Base-by-base conservation (phyloP, 2,113 vertebrate species). In the Acrocephalus arundinaceus region DNA sequence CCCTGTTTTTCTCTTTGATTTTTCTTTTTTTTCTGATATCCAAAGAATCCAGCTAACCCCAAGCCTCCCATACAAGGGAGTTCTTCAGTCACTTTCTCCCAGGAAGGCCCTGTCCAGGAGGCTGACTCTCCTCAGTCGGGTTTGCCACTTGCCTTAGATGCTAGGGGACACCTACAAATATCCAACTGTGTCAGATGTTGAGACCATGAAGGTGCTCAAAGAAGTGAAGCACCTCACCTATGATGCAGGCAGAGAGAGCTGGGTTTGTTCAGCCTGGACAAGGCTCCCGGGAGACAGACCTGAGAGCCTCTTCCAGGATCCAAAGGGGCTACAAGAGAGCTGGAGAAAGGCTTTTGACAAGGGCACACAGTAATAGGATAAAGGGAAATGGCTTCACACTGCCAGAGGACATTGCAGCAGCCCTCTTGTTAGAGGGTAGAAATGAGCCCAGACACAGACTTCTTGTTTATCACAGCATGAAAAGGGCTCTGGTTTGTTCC, bases 311-410 rank as follows among this genome's bases (percentile, higher is more conserved):
- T 41, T 61, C 30, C 48, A 48, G 55, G 15, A 33, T 8, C 37
- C 37, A 51, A 45, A 81, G 43, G 59, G 18, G 21, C 76, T 51
- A 18, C 5, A 10, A 46, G 41, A 31, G 21, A 52, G 6, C 15
- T 74, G 28, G 28, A 59, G 11, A 45, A 45, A 68, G 37, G 37
- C 8, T 74, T 61, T 7, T 39, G 45, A 22, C 7, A 8, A 19
- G 10, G 39, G 17, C 17, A 83, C 0, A 1, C 10, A 46, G 30
- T 15, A 67, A 68, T 0, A 41, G 55, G 13, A 30, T 54, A 82
- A 48, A 30, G 16, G 21, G 11, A 48, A 62, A 22, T 46, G 39
- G 14, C 17, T 83, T 89, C 25, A 23, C 22, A 27, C 12, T 31
- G 30, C 17, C 41, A 68, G n/a, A 68, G 25, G 59, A 25, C 28